Evolutionary conservation across 2,888 invertebrate species (phyloP), one percentile per base, ranked within the genome.

Genomic region (Aleiodes testaceus): DNA sequence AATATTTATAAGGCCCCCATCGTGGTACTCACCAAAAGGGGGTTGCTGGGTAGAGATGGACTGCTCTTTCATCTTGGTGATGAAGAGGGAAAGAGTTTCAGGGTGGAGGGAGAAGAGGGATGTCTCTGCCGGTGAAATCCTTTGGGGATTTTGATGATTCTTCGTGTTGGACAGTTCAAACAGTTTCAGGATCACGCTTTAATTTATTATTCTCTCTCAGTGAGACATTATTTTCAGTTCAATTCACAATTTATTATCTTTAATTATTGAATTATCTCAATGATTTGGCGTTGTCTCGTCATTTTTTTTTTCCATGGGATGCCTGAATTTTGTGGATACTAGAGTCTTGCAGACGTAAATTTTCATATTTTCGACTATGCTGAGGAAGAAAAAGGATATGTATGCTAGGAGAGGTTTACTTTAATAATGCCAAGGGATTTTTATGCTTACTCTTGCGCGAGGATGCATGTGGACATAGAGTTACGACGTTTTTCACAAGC

Each of bases 1-100:
- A 87, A 87, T 87, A 87, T 87, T 87, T 87, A 87, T 87, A 85
- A 87, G 85, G 63, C 84, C 81, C 81, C 82, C 78, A 76, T 79
- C 76, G 74, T 72, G 74, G 73, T 69, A 72, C 61, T 66, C 67
- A 69, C 69, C 66, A 69, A 73, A 36, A 36, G 53, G 72, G 72
- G 64, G 66, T 72, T 71, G 73, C 73, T 70, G 64, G 63, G 59
- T 69, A 67, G 75, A 69, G 72, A 76, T 73, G 77, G 73, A 61
- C 64, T n/a, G 30, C 69, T 55, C 69, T 66, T 69, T 66, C 66
- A 68, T 59, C 64, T 68, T 70, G 63, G 55, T 64, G 73, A 74
- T 65, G 55, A 64, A 72, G 75, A 75, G 55, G 66, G 64, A 69
- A 64, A 67, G 66, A 64, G 66, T 69, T 63, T 72, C 66, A 18